Evolutionary conservation across 1,140 invertebrate genomes (phyloP).

Genomic region (Solenopsis fugax): DNA sequence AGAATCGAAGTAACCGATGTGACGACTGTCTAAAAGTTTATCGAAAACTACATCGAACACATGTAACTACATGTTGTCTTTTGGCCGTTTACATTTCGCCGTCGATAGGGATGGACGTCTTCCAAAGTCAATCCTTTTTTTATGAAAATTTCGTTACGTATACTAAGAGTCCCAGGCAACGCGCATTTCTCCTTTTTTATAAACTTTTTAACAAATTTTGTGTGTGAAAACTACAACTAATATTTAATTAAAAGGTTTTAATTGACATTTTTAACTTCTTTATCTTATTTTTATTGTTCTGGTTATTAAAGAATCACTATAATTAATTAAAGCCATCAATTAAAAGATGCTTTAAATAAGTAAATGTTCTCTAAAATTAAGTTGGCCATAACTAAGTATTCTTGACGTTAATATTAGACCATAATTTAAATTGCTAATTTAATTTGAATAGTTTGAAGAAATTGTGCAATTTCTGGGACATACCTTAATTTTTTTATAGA

Average conservation of each 20-base stretch:
- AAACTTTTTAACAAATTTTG: not conserved
- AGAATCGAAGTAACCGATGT: conserved; percentile 86
- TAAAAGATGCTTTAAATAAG: not conserved
- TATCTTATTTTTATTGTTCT: conserved; percentile 3
- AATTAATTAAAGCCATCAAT: conserved; percentile 3
- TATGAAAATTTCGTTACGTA: not conserved
- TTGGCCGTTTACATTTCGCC: not conserved
- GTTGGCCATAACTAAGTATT: not conserved
- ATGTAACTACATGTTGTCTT: not conserved
- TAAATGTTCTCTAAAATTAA: not conserved
- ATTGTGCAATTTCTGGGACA: not conserved
- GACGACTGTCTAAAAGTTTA: conserved; percentile 82
- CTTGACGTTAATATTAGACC: not conserved
- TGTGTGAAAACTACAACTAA: not conserved
- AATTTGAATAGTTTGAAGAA: not conserved
- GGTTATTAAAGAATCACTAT: not conserved
- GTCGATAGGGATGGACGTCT: conserved; percentile 1
- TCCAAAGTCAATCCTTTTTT: conserved; percentile 5
- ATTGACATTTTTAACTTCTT: conserved; percentile 8
- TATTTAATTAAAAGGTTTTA: conserved; percentile 19
- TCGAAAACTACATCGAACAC: not conserved
- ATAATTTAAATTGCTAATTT: not conserved
- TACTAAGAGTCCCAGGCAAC: not conserved
- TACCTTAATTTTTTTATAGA: conserved; percentile 22
- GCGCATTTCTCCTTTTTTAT: not conserved